Conservation (phyloP, 35 echinoderm and acorn worm species). For the Strongylocentrotus purpuratus region DNA sequence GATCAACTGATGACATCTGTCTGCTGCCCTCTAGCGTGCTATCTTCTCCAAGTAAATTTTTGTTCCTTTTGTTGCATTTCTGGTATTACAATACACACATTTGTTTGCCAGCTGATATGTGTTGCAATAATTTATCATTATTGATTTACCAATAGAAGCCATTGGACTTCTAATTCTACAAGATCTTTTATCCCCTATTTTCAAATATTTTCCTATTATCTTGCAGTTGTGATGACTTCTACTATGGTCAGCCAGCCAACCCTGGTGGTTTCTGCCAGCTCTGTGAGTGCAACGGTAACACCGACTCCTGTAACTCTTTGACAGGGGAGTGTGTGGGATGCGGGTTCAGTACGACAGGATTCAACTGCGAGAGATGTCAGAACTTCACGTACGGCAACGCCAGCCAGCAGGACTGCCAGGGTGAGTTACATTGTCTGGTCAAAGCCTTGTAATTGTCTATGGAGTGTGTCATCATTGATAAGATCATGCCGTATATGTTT, state of each 20-base stretch:
- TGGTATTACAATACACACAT: too few species aligned
- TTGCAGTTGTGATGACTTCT: slow-evolving; percentile 74
- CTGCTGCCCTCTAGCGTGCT: too few species aligned
- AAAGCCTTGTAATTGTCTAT: neutral
- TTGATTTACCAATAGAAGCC: too few species aligned
- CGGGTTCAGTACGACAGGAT: slow-evolving; percentile 69
- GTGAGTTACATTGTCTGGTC: slow-evolving; percentile 14
- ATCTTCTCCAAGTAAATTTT: too few species aligned
- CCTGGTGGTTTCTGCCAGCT: slow-evolving; percentile 73
- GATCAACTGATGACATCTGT: too few species aligned
- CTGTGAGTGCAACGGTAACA: slow-evolving; percentile 83
- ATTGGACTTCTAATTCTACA: neutral
- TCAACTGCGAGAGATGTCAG: slow-evolving; percentile 90
- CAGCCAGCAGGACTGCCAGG: slow-evolving; percentile 74
- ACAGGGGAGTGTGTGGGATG: slow-evolving; percentile 86
- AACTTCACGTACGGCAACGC: slow-evolving; percentile 81
- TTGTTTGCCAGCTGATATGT: too few species aligned
- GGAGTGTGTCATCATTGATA: neutral
- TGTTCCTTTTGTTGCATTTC: too few species aligned
- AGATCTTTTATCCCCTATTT: neutral
- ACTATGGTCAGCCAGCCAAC: slow-evolving; percentile 77
- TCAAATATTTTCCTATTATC: neutral
- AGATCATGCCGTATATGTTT: too few species aligned
- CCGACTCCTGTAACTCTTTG: slow-evolving; percentile 60
- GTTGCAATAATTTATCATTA: too few species aligned